Evolutionary conservation across 2,113 vertebrate species (phyloP), one percentile per base, ranked within the genome.

Genomic region (Oryzias javanicus): DNA sequence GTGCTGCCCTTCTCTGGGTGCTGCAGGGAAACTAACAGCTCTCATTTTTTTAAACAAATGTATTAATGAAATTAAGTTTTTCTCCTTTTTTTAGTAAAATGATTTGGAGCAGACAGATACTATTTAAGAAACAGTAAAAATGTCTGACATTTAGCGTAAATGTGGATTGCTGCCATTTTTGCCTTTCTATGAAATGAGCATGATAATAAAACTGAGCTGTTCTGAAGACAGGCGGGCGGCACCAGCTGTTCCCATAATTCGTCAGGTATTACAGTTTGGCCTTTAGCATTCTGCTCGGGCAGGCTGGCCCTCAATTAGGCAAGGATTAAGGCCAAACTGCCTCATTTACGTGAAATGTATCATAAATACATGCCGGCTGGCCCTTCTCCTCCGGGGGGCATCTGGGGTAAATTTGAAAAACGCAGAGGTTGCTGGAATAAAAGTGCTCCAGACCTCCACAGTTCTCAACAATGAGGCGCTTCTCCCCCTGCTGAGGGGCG

Each of bases 211-310:
- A 75, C 64, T 60, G 57, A 50, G 71, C 81, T 80, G 85, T 79
- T 85, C 59, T 75, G 72, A 83, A 79, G 84, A 87, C 77, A 70
- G 74, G 62, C 76, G 44, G 63, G 40, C 72, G 56, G 67, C 69
- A 80, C 80, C 84, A 80, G 87, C 87, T 89, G 82, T 80, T 88
- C 75, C 71, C 61, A 74, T 90, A 65, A 88, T 84, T 83, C 69
- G 76, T 56, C 83, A 83, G 69, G 70, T 88, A 74, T 81, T 77
- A 51, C 48, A 22, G 67, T 75, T 72, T 77, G 64, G 64, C 80
- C 67, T 54, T 81, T 46, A 47, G n/a, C 80, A 13, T 67, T 42
- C 67, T 73, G 70, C 63, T 78, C 56, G 73, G 59, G 70, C 67
- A 89, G 79, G 83, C 81, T 80, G 68, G 68, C 71, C 61, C 77